Evolutionary conservation across 2,113 vertebrate genomes (phyloP).

Genomic region (Tyrannus savana): DNA sequence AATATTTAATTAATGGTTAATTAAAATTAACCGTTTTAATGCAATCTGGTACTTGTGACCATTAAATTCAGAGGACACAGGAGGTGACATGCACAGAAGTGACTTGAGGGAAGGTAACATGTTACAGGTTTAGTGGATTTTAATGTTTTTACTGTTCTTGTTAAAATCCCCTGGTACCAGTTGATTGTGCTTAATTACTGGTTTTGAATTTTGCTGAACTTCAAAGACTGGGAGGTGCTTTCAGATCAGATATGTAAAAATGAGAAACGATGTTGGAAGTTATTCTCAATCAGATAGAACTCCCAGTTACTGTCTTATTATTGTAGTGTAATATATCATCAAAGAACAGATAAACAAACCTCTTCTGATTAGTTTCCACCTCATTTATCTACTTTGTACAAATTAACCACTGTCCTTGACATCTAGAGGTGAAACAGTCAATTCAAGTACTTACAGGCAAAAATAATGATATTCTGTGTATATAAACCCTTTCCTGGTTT

Average conservation of each 20-base stretch:
- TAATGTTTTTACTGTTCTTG: background rate
- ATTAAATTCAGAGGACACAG: background rate
- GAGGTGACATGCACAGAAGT: background rate
- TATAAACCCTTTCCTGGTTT: background rate
- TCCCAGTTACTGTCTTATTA: slow-evolving; percentile 57
- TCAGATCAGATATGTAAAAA: slow-evolving; percentile 60
- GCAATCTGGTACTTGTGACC: background rate
- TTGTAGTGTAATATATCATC: slow-evolving; percentile 64
- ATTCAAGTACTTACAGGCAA: background rate
- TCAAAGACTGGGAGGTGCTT: slow-evolving; percentile 51
- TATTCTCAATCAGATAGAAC: slow-evolving; percentile 54
- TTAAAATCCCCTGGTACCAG: slow-evolving; percentile 4
- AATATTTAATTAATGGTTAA: too few species aligned
- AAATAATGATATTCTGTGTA: background rate
- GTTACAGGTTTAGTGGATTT: background rate
- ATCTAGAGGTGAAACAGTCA: slow-evolving; percentile 31
- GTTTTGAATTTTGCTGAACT: slow-evolving; percentile 41
- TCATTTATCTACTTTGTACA: slow-evolving; percentile 65
- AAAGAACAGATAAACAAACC: slow-evolving; percentile 68
- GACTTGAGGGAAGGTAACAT: background rate
- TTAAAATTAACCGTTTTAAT: background rate
- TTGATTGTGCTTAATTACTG: slow-evolving; percentile 32
- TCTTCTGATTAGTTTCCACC: slow-evolving; percentile 62
- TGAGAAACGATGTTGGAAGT: slow-evolving; percentile 59
- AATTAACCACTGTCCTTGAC: slow-evolving; percentile 65